Evolutionary conservation across 2,888 invertebrate genomes (phyloP), one percentile per base, ranked within the genome.

Genomic region (Drosophila differens): DNA sequence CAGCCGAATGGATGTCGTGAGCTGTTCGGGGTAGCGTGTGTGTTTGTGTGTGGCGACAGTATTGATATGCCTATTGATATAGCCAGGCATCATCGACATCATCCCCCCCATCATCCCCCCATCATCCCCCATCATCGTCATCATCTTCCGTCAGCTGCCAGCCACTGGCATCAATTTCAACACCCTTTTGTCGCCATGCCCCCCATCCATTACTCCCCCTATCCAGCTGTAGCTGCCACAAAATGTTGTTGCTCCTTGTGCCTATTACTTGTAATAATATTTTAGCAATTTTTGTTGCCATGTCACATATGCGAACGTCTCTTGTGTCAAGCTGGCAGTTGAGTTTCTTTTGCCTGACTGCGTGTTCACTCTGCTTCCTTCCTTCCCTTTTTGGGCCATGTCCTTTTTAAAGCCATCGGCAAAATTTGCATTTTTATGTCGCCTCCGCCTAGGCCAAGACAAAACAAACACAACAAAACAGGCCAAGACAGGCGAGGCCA

Each of bases 221-320:
- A 39, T 5, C 44, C 54, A 35, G 16, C 52, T 53, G 49, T 37
- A 63, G 57, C 35, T 52, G 52, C 67, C 68, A 55, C 69, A 72
- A 69, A 72, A 69, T 70, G 78, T 70, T 78, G 71, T 65, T 73
- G 72, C 65, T 69, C 58, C 81, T 74, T 81, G 53, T 81, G 82
- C 85, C 85, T 85, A 85, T 84, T 86, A 85, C 83, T 86, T 87
- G 89, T 85, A 88, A 87, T 87, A 87, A 88, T 88, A 88, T 87
- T 87, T 87, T 79, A 79, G 79, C 79, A 89, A 86, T 88, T 85
- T 86, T 84, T 88, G 82, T 83, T 85, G 89, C 81, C 75, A 80
- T 82, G 82, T 85, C 88, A 87, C 85, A 86, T 84, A 84, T 84
- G 84, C 84, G 78, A 66, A 77, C 67, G 69, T 66, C 79, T 62